Percentiles rank a stretch among this genome's conserved stretches.
These are phyloP conservation scores for Cuniculus paca DNA, from an alignment of 2,797 vertebrate species.

Conservation along the genomic window DNA sequence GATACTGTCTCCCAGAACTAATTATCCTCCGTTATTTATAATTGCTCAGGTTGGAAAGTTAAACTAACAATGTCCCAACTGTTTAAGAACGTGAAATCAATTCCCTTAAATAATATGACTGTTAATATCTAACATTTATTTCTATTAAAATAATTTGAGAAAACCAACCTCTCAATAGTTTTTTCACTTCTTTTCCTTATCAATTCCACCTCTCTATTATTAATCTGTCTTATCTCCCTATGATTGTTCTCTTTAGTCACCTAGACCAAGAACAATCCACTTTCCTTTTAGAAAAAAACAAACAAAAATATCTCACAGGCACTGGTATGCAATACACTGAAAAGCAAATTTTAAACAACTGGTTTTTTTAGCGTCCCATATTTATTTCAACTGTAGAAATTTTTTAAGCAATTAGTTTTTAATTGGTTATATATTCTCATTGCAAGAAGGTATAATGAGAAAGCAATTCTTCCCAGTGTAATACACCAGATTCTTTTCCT, in stretches of 20 bases:
- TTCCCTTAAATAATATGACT: background rate
- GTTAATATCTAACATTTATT: background rate
- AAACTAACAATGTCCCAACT: background rate
- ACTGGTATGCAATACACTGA: background rate
- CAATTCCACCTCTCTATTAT: background rate
- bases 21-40: background rate
- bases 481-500: background rate
- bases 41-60: background rate
- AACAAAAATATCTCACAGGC: background rate
- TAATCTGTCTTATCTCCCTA: background rate
- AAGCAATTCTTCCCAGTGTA: background rate
- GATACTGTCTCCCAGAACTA: background rate
- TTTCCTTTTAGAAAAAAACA: background rate
- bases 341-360: background rate
- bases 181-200: background rate
- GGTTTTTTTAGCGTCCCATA: background rate
- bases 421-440: background rate
- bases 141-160: constrained; percentile 8
- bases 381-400: background rate
- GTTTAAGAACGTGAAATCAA: background rate
- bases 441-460: background rate
- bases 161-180: background rate
- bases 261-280: background rate
- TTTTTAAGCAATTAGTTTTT: background rate
- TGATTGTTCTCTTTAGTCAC: background rate